Evolutionary conservation across 2,797 vertebrate species (phyloP).

Genomic region (Halcyon smyrnensis): DNA sequence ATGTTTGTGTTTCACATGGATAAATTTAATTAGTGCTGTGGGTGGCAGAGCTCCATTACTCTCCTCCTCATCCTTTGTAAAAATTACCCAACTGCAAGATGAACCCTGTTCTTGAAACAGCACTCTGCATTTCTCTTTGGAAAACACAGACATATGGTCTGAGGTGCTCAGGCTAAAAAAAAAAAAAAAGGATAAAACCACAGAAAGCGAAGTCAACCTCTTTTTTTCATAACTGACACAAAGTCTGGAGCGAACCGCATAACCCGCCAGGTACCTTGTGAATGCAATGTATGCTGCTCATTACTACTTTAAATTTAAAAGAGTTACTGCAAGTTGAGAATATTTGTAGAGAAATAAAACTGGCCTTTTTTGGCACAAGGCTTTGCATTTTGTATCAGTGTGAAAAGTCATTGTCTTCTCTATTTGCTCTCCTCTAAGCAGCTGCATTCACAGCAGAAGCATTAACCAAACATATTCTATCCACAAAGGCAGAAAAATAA

Average conservation of each 20-base stretch:
- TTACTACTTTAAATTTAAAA: neutral
- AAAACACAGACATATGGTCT: neutral
- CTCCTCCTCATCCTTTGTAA: neutral
- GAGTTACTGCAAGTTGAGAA: neutral
- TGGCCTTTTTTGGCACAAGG: neutral
- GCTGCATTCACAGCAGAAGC: neutral
- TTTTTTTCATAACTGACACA: neutral
- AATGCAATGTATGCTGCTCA: neutral
- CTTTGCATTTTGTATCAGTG: neutral
- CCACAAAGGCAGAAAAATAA: neutral
- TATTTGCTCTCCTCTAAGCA: neutral
- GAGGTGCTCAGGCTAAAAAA: neutral
- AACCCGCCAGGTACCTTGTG: neutral
- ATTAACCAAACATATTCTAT: neutral
- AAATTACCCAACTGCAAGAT: neutral
- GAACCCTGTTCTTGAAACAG: slow-evolving; percentile 1
- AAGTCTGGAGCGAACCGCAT: neutral
- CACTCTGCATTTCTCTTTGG: neutral
- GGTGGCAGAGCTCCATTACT: slow-evolving; percentile 30
- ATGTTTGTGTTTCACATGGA: slow-evolving; percentile 62
- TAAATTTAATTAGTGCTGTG: slow-evolving; percentile 62
- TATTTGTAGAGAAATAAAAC: neutral
- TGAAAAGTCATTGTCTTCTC: neutral
- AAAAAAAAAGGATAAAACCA: neutral
- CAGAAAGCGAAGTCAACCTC: neutral